Percentiles rank a stretch among this genome's conserved stretches.
phyloP scores from a whole-genome alignment of 2,888 invertebrate genomes.

The Synergus laeviventris region DNA sequence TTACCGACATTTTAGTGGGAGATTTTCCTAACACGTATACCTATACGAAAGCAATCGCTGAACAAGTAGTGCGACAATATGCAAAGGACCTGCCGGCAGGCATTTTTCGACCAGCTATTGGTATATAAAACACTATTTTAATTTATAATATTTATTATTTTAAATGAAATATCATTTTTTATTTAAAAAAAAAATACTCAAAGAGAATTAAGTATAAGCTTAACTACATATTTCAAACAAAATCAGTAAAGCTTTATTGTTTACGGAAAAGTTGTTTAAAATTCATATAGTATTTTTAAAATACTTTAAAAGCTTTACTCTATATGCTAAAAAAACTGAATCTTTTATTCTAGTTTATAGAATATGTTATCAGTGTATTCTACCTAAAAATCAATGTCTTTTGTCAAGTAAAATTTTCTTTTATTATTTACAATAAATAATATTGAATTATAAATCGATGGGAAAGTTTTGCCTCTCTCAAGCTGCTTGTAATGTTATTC shows the following conservation, averaged over 20 bases:
- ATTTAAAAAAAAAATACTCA: not conserved
- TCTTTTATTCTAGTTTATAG: not conserved
- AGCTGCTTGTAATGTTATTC: not conserved
- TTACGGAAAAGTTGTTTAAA: not conserved
- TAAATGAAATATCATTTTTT: not conserved
- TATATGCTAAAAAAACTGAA: not conserved
- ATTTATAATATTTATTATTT: not conserved
- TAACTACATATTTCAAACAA: not conserved
- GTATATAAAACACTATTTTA: slow-evolving; percentile 67
- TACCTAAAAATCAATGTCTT: not conserved
- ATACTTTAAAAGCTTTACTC: not conserved
- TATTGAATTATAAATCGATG: not conserved
- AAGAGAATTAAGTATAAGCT: not conserved
- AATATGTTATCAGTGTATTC: not conserved
- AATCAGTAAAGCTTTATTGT: not conserved
- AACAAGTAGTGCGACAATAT: slow-evolving; percentile 79
- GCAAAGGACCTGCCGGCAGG: slow-evolving; percentile 80
- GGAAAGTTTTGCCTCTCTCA: not conserved
- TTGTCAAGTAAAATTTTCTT: not conserved
- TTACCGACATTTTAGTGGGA: slow-evolving; percentile 69
- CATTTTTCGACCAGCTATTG: slow-evolving; percentile 85
- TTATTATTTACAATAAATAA: not conserved
- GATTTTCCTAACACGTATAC: slow-evolving; percentile 85
- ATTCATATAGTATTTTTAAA: not conserved
- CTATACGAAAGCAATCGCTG: slow-evolving; percentile 84